These are phyloP conservation scores for Antigone vipio DNA, from an alignment of 2,113 vertebrate genomes.

Conservation along the genomic window DNA sequence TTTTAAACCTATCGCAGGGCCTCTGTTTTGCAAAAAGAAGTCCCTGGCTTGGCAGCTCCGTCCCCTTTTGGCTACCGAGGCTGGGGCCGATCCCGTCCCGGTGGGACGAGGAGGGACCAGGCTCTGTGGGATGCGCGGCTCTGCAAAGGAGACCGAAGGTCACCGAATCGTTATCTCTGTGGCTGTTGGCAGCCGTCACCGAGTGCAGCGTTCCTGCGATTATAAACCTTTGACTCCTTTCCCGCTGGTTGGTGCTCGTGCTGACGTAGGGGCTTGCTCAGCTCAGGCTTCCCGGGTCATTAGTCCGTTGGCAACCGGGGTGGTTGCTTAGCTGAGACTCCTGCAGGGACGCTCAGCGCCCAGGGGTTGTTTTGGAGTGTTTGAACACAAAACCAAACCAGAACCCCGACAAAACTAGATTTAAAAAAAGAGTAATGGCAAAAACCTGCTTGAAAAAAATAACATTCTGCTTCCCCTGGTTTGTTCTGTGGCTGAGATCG, in stretches of 20 bases:
- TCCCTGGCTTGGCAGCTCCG: not conserved
- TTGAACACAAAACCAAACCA: not conserved
- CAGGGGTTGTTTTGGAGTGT: not conserved
- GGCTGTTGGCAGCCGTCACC: not conserved
- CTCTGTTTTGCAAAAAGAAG: not conserved
- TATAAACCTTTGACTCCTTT: not conserved
- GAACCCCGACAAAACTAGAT: not conserved
- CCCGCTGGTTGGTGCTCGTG: not conserved
- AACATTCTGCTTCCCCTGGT: not conserved
- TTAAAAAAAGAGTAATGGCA: not conserved
- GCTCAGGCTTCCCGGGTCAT: slow-evolving; percentile 20
- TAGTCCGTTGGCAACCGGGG: not conserved
- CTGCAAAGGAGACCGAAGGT: not conserved
- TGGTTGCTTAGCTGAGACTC: not conserved
- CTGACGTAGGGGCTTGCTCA: not conserved
- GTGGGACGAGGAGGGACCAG: not conserved
- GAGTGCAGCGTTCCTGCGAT: not conserved
- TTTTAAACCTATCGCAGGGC: not conserved
- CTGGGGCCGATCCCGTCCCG: accelerated
- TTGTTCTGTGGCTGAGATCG: not conserved
- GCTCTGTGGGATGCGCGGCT: not conserved
- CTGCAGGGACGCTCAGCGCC: not conserved
- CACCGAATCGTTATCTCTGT: not conserved
- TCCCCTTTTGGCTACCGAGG: not conserved
- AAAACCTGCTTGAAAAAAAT: not conserved